Base-by-base conservation (phyloP, 2,888 invertebrate genomes). In the Blomia tropicalis region DNA sequence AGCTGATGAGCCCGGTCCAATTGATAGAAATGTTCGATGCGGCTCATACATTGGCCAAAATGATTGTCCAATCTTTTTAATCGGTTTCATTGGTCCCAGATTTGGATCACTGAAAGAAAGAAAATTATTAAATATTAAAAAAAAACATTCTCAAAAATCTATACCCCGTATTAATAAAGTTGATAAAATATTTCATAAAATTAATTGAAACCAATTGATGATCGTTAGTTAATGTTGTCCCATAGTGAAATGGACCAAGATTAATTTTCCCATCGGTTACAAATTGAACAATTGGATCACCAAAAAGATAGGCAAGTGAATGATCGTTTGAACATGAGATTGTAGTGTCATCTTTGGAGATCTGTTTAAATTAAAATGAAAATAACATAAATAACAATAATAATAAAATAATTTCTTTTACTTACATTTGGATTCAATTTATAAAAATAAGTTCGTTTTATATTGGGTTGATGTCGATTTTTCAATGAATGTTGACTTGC, bases 61-160 rank as follows among this genome's bases (percentile, higher is more conserved):
- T 14, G 17, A 14, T 47, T 23, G 47, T n/a, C n/a, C n/a, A n/a
- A n/a, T n/a, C n/a, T n/a, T n/a, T n/a, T n/a, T n/a, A n/a, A n/a
- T n/a, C n/a, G n/a, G n/a, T n/a, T n/a, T n/a, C n/a, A n/a, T n/a
- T n/a, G n/a, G n/a, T n/a, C n/a, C n/a, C n/a, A n/a, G n/a, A 25
- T 56, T 56, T 29, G 56, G 56, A 14, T 56, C 56, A 23, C 56
- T 56, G 7, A 31, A 47, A 47, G n/a, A 47, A 27, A 47, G 7
- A 47, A 7, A 47, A 47, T 47, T 47, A 27, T 7, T 14, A 27
- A 47, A 27, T 19, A 7, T 47, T 22, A 22, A 47, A 27, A 47
- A 27, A 2, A 36, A 56, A 36, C 1, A n/a, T 11, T 19, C 11
- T 27, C 3, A 3, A 36, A 11, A 36, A 36, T 36, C 11, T 14